phyloP scores from a whole-genome alignment of 2,113 vertebrate genomes.

The Dicentrarchus labrax region DNA sequence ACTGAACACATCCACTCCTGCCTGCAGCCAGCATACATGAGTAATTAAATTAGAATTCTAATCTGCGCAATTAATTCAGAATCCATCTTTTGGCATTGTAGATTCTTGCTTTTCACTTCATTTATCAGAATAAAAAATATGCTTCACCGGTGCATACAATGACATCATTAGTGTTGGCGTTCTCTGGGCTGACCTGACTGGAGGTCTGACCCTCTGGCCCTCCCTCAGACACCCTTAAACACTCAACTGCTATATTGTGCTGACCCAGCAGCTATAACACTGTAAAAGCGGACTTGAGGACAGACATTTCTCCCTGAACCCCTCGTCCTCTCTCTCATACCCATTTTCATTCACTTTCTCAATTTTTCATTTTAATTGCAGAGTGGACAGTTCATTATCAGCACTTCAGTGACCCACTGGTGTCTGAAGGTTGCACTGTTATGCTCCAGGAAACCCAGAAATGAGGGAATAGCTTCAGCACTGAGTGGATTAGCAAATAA shows the following conservation, averaged over 20 bases:
- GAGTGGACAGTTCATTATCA: conserved; percentile 84
- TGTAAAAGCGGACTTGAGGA: conserved; percentile 49
- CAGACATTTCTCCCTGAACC: conserved; percentile 31
- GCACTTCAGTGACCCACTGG: conserved; percentile 78
- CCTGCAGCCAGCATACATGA: conserved; percentile 21
- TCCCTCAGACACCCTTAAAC: conserved; percentile 52
- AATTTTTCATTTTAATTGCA: conserved; percentile 85
- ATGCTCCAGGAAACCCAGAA: conserved; percentile 71
- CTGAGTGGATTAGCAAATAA: conserved; percentile 53
- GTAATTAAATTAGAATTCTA: conserved; percentile 46
- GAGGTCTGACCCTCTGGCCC: conserved; percentile 25
- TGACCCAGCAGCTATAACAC: conserved; percentile 65
- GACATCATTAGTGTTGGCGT: conserved; percentile 43
- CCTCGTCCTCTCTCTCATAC: conserved; percentile 21
- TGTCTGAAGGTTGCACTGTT: conserved; percentile 78
- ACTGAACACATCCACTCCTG: conserved; percentile 17
- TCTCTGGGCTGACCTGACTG: conserved; percentile 22
- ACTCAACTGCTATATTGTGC: conserved; percentile 44
- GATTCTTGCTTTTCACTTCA: conserved; percentile 15
- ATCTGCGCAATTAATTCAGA: conserved; percentile 45
- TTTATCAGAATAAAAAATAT: conserved; percentile 37
- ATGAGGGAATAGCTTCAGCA: conserved; percentile 52
- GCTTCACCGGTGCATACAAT: conserved; percentile 22
- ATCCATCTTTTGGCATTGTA: conserved; percentile 28
- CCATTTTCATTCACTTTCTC: conserved; percentile 67